These are phyloP conservation scores for Holocentrus rufus DNA, from an alignment of 2,797 vertebrate genomes.

Conservation along the genomic window DNA sequence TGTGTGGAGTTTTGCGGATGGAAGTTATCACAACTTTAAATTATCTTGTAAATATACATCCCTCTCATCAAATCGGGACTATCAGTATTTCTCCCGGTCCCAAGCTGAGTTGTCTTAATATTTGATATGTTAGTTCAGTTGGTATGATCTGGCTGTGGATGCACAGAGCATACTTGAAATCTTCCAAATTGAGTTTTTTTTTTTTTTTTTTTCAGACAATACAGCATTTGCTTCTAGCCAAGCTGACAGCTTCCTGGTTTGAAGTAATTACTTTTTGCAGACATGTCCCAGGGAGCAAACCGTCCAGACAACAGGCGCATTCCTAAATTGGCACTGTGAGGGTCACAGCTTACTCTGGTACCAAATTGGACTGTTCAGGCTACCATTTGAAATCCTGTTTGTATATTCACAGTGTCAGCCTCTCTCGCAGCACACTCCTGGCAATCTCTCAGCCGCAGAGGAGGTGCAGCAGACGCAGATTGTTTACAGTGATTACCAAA, in stretches of 20 bases:
- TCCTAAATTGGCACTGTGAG: slow-evolving; percentile 52
- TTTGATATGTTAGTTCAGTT: slow-evolving; percentile 12
- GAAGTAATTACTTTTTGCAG: slow-evolving; percentile 75
- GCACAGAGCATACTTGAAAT: not conserved
- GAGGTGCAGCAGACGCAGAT: slow-evolving; percentile 15
- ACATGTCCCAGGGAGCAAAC: slow-evolving; percentile 70
- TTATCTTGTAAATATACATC: too few species aligned
- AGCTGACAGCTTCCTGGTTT: slow-evolving; percentile 61
- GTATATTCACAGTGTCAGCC: slow-evolving; percentile 27
- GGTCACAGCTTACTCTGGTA: slow-evolving; percentile 55
- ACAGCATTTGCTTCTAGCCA: slow-evolving; percentile 53
- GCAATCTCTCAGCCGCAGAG: slow-evolving; percentile 17
- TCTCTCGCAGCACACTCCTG: not conserved
- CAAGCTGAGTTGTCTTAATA: slow-evolving; percentile 38
- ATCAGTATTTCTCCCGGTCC: not conserved
- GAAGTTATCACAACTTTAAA: not conserved
- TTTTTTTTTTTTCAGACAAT: slow-evolving; percentile 38
- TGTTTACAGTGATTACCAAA: slow-evolving; percentile 27
- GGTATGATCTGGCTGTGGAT: not conserved
- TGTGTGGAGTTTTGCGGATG: not conserved
- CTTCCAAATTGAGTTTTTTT: not conserved
- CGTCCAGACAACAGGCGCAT: slow-evolving; percentile 61
- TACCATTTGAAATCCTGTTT: slow-evolving; percentile 37
- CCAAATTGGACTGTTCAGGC: slow-evolving; percentile 49
- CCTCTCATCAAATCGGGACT: not conserved